These are phyloP conservation scores for Eubasilissa regina DNA, from an alignment of 1,140 invertebrate species.

Conservation along the genomic window DNA sequence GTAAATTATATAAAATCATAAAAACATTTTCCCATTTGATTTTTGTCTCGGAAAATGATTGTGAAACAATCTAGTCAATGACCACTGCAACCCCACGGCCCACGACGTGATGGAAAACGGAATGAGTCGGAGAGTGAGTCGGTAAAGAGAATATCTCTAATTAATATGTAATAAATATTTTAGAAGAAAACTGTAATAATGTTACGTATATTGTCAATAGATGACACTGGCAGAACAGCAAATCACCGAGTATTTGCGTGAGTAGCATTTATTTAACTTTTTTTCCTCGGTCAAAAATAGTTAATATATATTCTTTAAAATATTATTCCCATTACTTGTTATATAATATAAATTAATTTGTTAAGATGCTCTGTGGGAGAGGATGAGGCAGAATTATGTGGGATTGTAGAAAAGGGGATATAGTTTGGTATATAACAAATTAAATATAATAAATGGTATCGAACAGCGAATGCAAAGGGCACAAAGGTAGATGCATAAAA, in stretches of 20 bases:
- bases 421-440: too few species aligned
- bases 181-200: constrained; percentile 2
- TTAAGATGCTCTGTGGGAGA: too few species aligned
- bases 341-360: too few species aligned
- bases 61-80: neutral
- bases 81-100: constrained; percentile 1
- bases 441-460: too few species aligned
- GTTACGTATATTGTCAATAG: neutral
- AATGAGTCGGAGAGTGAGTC: constrained; percentile 12
- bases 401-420: too few species aligned
- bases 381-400: too few species aligned
- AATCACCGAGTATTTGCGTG: neutral
- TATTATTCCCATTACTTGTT: too few species aligned
- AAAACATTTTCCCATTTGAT: constrained; percentile 26
- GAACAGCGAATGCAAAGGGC: too few species aligned
- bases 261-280: too few species aligned
- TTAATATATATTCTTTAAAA: too few species aligned
- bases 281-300: too few species aligned
- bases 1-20: constrained; percentile 29
- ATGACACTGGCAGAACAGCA: constrained; percentile 11
- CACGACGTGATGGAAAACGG: constrained; percentile 19
- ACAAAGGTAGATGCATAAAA: too few species aligned
- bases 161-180: neutral
- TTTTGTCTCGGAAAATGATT: neutral
- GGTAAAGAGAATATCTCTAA: constrained; percentile 8